Base-by-base conservation (phyloP, 2,888 invertebrate genomes). In the Diaprepes abbreviatus region DNA sequence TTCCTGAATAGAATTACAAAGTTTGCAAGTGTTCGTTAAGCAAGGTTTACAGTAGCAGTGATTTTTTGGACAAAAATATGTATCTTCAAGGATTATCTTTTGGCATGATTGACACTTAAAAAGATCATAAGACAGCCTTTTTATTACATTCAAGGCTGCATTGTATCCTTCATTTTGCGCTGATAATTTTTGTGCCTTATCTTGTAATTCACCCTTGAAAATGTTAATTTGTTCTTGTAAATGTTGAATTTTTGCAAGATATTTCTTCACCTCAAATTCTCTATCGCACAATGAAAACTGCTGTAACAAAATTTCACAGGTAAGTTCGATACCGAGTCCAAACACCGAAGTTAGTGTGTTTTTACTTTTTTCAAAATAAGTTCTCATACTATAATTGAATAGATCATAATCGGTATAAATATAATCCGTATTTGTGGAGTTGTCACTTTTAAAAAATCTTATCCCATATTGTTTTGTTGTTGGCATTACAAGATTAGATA, bases 321-420 rank as follows among this genome's bases (percentile, higher is more conserved):
- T 19, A 10, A 43, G 1, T 21, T 19, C 10, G 9, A 10, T 19
- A 3, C 21, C 19, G 1, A 19, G 9, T 19, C 43, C 43, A 7
- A 43, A 43, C 3, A 10, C 2, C 2, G 43, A 14, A 10, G n/a
- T 21, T n/a, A 43, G 43, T 10, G 19, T 19, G 14, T 43, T 19
- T 43, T 19, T 43, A 9, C 43, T 43, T 43, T 43, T 43, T 43
- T 43, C 43, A 43, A 43, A 43, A 9, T 43, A 21, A 19, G 7
- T 19, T 7, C 2, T 3, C 2, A 10, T 2, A n/a, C 6, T 43
- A 1, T 10, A 9, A n/a, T n/a, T 5, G 9, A 43, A 6, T 3
- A 43, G 10, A 43, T 19, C 19, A 43, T 43, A 43, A 3, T 43
- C 19, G 3, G 2, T 10, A 10, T 19, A 19, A 14, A 43, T 5